phyloP scores from a whole-genome alignment of 92 coral and sea anemone species.

The Parazoanthus atlanticus region DNA sequence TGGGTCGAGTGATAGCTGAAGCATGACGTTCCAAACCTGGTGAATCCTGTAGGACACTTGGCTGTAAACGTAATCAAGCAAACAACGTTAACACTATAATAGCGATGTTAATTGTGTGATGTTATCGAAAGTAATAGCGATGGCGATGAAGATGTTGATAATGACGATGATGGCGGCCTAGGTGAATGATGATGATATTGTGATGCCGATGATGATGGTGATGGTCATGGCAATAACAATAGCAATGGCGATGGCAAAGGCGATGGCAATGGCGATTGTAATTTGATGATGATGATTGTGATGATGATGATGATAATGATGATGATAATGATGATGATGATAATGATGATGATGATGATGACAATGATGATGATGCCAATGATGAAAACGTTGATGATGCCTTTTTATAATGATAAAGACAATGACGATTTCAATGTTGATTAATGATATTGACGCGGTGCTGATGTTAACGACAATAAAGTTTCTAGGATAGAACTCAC shows the following conservation, averaged over 20 bases:
- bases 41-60: slow-evolving; percentile 70
- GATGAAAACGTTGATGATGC: background rate
- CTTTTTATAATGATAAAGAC: background rate
- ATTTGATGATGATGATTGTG: background rate
- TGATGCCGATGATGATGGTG: background rate
- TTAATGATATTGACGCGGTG: no score
- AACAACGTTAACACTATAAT: background rate
- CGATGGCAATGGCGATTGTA: background rate
- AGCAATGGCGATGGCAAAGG: background rate
- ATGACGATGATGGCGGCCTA: background rate
- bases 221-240: no score
- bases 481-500: background rate
- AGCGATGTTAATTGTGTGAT: background rate
- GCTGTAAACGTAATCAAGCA: slow-evolving; percentile 44
- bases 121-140: background rate
- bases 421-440: no score
- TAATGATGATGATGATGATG: background rate
- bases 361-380: background rate
- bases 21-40: slow-evolving; percentile 78
- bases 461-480: no score
- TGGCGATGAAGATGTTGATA: background rate
- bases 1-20: slow-evolving; percentile 69
- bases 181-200: background rate
- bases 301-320: background rate
- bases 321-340: background rate